Conservation (phyloP, 2,113 vertebrate species). For the Pimephales promelas region DNA sequence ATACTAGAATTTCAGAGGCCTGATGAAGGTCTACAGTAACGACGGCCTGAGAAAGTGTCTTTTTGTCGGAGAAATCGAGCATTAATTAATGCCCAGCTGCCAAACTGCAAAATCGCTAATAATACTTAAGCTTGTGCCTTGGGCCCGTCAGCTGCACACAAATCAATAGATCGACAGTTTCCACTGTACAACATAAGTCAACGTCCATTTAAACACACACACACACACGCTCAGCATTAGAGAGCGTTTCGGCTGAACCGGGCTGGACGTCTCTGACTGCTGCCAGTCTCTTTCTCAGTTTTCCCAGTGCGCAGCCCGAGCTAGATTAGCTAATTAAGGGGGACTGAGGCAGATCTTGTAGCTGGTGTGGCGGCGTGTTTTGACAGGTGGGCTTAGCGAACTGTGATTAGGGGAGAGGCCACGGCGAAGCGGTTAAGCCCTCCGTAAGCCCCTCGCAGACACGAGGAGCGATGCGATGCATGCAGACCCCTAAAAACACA, state of each 20-base stretch:
- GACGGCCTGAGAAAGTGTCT: conserved; percentile 46
- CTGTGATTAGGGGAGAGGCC: conserved; percentile 68
- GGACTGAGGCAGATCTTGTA: conserved; percentile 63
- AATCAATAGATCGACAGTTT: conserved; percentile 74
- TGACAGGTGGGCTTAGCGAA: conserved; percentile 73
- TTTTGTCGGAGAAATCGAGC: conserved; percentile 60
- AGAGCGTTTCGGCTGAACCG: conserved; percentile 14
- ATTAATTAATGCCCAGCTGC: conserved; percentile 75
- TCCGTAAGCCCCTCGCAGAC: conserved; percentile 50
- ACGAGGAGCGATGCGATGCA: conserved; percentile 51
- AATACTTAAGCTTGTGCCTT: conserved; percentile 70
- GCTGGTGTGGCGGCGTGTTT: conserved; percentile 65
- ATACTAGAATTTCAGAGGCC: conserved; percentile 9
- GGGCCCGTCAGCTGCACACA: conserved; percentile 62
- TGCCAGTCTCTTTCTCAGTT: conserved; percentile 48
- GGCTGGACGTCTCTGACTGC: conserved; percentile 43
- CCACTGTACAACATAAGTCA: conserved; percentile 36
- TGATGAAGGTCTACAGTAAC: conserved; percentile 5
- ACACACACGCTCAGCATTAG: conserved; percentile 19
- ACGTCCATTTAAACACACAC: conserved; percentile 33
- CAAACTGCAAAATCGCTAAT: conserved; percentile 74
- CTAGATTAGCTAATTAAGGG: conserved; percentile 71
- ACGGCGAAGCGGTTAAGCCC: conserved; percentile 66
- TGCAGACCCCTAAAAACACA: conserved; percentile 52
- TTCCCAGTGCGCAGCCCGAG: conserved; percentile 64